Evolutionary conservation across 2,113 vertebrate species (phyloP).

Genomic region (Elanoides forficatus): DNA sequence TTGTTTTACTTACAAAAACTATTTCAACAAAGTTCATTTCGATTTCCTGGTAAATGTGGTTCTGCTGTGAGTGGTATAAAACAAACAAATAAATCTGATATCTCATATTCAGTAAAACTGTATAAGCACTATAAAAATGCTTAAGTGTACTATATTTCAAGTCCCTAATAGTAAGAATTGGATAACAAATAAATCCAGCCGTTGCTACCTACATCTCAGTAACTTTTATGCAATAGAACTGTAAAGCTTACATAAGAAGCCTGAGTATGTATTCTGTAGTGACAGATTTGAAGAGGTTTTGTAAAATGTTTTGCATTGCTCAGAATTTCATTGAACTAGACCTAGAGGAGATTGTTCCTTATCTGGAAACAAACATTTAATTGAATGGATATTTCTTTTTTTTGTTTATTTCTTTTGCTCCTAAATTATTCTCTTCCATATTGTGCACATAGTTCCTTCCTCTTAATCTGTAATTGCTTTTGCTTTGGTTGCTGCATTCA

Average conservation of each 20-base stretch:
- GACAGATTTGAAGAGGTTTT: not conserved
- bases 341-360: not conserved
- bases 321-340: not conserved
- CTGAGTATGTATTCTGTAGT: not conserved
- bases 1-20: not conserved
- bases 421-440: not conserved
- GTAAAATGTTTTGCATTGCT: not conserved
- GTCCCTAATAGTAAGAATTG: not conserved
- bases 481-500: not conserved
- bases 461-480: not conserved
- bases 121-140: not conserved
- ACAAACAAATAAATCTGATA: not conserved
- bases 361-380: not conserved
- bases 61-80: not conserved
- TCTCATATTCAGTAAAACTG: not conserved
- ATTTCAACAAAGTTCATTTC: not conserved
- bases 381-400: not conserved
- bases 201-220: not conserved
- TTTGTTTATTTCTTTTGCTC: not conserved
- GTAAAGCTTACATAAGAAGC: not conserved
- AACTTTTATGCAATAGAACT: not conserved
- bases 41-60: not conserved
- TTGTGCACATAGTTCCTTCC: rapidly evolving
- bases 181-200: not conserved
- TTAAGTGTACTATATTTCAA: not conserved